Conservation (phyloP, 2,797 vertebrate genomes). For the Takifugu ocellatus region DNA sequence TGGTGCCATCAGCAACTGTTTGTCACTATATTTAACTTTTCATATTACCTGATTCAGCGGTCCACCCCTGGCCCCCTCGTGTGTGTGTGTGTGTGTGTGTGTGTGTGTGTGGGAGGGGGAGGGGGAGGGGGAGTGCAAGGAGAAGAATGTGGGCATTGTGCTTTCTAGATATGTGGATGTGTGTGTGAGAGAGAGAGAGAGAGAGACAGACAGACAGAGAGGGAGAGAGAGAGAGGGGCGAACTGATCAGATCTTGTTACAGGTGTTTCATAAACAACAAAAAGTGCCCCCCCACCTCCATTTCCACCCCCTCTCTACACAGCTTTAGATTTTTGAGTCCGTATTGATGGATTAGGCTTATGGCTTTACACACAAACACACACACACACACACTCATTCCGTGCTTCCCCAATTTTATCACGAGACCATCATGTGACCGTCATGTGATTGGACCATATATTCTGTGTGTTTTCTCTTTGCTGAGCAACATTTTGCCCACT, state of each 20-base stretch:
- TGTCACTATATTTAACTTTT: too few species aligned
- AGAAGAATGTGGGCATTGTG: slow-evolving; percentile 79
- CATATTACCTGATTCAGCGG: too few species aligned
- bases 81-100: too few species aligned
- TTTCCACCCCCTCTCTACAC: slow-evolving; percentile 24
- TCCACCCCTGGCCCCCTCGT: too few species aligned
- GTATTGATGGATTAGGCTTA: slow-evolving; percentile 40
- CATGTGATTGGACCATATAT: slow-evolving; percentile 54
- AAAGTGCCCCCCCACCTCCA: slow-evolving; percentile 47
- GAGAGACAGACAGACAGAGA: slow-evolving; percentile 44
- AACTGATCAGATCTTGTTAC: slow-evolving; percentile 67
- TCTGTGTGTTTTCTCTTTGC: slow-evolving; percentile 46
- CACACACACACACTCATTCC: slow-evolving; percentile 21
- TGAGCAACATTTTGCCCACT: slow-evolving; percentile 11
- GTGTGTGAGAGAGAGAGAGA: slow-evolving; percentile 67
- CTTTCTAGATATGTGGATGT: slow-evolving; percentile 76
- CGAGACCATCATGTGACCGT: slow-evolving; percentile 61
- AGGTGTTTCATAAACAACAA: slow-evolving; percentile 75
- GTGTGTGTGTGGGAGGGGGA: not conserved
- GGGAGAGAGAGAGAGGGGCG: slow-evolving; percentile 40
- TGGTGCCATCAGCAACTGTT: too few species aligned
- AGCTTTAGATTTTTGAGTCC: slow-evolving; percentile 37
- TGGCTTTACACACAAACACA: slow-evolving; percentile 41
- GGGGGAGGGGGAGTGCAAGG: slow-evolving; percentile 17
- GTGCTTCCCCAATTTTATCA: slow-evolving; percentile 56